phyloP scores from a whole-genome alignment of 2,797 vertebrate genomes.

The Manis pentadactyla region DNA sequence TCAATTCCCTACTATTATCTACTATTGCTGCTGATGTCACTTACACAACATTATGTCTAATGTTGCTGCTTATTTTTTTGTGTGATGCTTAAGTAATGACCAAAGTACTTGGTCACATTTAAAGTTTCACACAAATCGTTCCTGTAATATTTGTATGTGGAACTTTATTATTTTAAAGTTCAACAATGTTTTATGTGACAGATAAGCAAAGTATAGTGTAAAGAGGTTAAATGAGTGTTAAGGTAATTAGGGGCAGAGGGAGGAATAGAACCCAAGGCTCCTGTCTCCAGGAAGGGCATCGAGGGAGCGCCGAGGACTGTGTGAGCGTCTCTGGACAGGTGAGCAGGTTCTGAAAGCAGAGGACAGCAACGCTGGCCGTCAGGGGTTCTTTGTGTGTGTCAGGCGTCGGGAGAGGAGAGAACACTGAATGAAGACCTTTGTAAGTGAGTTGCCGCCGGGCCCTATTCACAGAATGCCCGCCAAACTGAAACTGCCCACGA shows the following conservation, averaged over 20 bases:
- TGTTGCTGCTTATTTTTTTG: neutral
- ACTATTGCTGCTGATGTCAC: neutral
- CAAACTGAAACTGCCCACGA: neutral
- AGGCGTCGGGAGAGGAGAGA: neutral
- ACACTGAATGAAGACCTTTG: slow-evolving; percentile 41
- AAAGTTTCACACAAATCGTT: neutral
- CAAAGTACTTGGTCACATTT: neutral
- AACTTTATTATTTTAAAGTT: neutral
- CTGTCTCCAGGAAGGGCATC: neutral
- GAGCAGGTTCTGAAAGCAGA: neutral
- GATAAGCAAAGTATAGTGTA: neutral
- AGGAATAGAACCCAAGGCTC: neutral
- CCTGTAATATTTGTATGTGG: neutral
- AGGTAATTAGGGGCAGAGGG: neutral
- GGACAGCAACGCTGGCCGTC: neutral
- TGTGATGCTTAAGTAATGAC: neutral
- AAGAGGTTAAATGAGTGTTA: neutral
- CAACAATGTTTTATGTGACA: neutral
- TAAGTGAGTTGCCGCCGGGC: slow-evolving; percentile 23
- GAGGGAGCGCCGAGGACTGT: neutral
- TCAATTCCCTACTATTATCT: neutral
- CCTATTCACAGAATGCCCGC: slow-evolving; percentile 13
- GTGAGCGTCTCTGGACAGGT: neutral
- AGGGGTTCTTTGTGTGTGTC: neutral
- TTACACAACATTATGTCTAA: neutral